Conservation (phyloP, 2,888 invertebrate species). For the Meiosimyza platycephala region DNA sequence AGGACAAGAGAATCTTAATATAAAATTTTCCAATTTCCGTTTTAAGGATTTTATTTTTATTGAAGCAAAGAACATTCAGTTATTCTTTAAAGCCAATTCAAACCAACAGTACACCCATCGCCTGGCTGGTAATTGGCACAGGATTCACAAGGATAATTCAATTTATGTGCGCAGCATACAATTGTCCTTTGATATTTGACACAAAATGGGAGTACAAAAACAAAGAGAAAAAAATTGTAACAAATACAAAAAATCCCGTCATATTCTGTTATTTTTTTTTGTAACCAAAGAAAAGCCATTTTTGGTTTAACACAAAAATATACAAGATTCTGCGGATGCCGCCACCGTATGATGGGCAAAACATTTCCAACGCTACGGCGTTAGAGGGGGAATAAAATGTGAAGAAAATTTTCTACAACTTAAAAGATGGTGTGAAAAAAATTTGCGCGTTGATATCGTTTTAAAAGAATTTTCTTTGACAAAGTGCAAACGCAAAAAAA, state of each 20-base stretch:
- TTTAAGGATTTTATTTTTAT: too few relatives aligned
- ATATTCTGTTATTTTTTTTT: neutral
- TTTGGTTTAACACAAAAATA: conserved; percentile 52
- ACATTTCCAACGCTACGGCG: too few relatives aligned
- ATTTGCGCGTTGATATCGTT: neutral
- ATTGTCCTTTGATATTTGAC: conserved; percentile 26
- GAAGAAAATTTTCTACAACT: conserved; percentile 29
- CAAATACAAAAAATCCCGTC: neutral
- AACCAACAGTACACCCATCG: neutral
- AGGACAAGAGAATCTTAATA: too few relatives aligned
- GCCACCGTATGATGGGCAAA: neutral
- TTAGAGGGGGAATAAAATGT: neutral
- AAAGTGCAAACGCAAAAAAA: too few relatives aligned
- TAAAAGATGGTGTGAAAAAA: conserved; percentile 21
- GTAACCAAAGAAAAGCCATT: conserved; percentile 45
- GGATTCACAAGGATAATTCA: conserved; percentile 49
- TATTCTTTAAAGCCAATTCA: conserved; percentile 8
- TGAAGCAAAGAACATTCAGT: too few relatives aligned
- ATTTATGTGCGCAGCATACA: conserved; percentile 40
- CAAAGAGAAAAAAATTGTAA: too few relatives aligned
- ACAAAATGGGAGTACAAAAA: neutral
- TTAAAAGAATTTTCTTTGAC: too few relatives aligned
- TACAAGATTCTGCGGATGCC: conserved; percentile 36
- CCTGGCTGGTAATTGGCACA: conserved; percentile 44
- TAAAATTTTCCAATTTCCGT: too few relatives aligned